Base-by-base conservation (phyloP, 2,888 invertebrate genomes). In the Taenaris catops region DNA sequence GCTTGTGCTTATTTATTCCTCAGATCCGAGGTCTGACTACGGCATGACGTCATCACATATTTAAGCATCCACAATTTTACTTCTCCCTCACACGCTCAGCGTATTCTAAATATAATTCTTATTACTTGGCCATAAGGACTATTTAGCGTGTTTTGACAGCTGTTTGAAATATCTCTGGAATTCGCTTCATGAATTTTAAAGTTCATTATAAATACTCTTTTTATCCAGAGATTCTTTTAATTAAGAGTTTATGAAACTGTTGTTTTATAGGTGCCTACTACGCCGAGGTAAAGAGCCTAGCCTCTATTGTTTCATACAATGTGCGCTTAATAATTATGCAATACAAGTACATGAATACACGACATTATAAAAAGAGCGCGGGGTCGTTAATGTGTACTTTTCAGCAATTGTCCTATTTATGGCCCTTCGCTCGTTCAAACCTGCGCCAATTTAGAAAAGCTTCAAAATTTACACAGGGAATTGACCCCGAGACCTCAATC, bases 1-100 rank as follows among this genome's bases (percentile, higher is more conserved):
- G 62, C 14, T 14, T 14, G 14, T 14, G 14, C 14, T 65, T 61
- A 55, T 55, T 55, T 58, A 48, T 48, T 58, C 58, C 58, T 55
- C 56, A 52, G 57, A 58, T 55, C 61, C 57, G 60, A 48, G n/a
- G n/a, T n/a, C 61, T 58, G 60, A 48, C 48, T 45, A 40, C 35
- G 38, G 52, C 38, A 41, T 79, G 75, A 80, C 76, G 75, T 76
- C 79, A 79, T 40, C 55, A 45, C 52, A 47, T 53, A 34, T 36
- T 38, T 42, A 58, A 65, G 54, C 60, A 63, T 65, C 60, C 54
- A 26, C 44, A 44, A 39, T 49, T 54, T 56, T 54, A 49, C 55
- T 46, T 79, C 75, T 64, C 66, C 36, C 50, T 74, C 68, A 36
- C 58, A 49, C 67, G 48, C 46, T 29, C 46, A 41, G 41, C 45